These are phyloP conservation scores for Brachymystax lenok DNA, from an alignment of 2,797 vertebrate species.

Conservation along the genomic window DNA sequence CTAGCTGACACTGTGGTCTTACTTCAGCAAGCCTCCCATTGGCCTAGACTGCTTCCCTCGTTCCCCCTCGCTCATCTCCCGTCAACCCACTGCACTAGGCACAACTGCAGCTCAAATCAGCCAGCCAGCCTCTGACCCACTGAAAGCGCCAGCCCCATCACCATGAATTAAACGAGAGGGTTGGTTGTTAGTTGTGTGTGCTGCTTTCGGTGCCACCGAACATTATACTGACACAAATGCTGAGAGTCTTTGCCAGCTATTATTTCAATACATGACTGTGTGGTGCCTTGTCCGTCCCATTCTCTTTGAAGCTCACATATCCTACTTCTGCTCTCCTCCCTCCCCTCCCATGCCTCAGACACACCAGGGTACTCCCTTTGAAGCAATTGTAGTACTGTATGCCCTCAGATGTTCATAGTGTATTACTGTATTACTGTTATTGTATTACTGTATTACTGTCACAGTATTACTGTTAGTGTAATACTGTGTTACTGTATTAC, in stretches of 20 bases:
- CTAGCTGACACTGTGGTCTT: conserved; percentile 72
- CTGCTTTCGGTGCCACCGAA: conserved; percentile 76
- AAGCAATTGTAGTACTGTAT: not conserved
- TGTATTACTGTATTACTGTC: too few relatives aligned
- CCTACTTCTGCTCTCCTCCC: conserved; percentile 61
- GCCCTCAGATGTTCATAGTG: conserved; percentile 7
- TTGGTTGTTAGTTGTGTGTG: conserved; percentile 61
- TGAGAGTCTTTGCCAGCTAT: conserved; percentile 80
- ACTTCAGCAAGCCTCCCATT: conserved; percentile 67
- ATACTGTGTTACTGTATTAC: too few relatives aligned
- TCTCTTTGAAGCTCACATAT: conserved; percentile 56
- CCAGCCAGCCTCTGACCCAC: conserved; percentile 59
- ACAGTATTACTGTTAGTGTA: too few relatives aligned
- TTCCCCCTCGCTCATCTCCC: conserved; percentile 58
- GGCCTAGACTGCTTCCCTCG: conserved; percentile 44
- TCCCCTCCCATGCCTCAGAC: conserved; percentile 75
- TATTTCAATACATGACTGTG: conserved; percentile 75
- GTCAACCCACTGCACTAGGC: conserved; percentile 66
- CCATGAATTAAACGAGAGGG: conserved; percentile 70
- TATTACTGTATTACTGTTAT: not conserved
- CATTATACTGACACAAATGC: conserved; percentile 72
- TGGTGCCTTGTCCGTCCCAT: conserved; percentile 64
- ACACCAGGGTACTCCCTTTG: not conserved
- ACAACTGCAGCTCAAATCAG: conserved; percentile 66
- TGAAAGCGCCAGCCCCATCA: conserved; percentile 74